Conservation (phyloP, 2,888 invertebrate species). For the Julus scandinavius region DNA sequence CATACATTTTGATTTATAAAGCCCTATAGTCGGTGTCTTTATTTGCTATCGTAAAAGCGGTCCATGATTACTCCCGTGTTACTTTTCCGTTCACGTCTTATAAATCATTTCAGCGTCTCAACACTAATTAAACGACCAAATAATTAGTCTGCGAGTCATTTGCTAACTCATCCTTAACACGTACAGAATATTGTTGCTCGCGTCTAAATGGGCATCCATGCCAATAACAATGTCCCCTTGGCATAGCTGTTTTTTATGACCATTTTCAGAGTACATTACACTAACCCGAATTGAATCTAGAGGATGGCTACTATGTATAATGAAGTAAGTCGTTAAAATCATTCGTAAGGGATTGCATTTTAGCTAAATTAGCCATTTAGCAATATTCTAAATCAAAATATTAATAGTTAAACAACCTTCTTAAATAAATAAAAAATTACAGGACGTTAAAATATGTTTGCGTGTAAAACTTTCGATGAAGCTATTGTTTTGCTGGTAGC, state of each 20-base stretch:
- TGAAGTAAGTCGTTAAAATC: no score
- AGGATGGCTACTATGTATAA: no score
- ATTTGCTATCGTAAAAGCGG: background rate
- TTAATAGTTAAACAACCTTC: no score
- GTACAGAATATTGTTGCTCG: background rate
- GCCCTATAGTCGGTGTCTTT: background rate
- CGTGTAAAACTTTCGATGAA: no score
- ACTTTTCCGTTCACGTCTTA: background rate
- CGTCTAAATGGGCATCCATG: background rate
- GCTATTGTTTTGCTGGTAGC: no score
- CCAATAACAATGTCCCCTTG: background rate
- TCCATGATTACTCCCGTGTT: background rate
- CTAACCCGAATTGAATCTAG: no score
- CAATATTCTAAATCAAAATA: no score
- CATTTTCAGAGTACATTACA: background rate
- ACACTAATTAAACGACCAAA: conserved; percentile 27
- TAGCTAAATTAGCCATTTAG: no score
- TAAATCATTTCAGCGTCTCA: conserved; percentile 7
- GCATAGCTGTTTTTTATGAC: background rate
- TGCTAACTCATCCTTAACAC: background rate
- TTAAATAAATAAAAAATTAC: no score
- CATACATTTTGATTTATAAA: background rate
- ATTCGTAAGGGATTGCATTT: no score
- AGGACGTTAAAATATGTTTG: no score
- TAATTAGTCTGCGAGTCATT: conserved; percentile 1